These are phyloP conservation scores for Anniella stebbinsi DNA, from an alignment of 2,797 vertebrate genomes.

Conservation along the genomic window DNA sequence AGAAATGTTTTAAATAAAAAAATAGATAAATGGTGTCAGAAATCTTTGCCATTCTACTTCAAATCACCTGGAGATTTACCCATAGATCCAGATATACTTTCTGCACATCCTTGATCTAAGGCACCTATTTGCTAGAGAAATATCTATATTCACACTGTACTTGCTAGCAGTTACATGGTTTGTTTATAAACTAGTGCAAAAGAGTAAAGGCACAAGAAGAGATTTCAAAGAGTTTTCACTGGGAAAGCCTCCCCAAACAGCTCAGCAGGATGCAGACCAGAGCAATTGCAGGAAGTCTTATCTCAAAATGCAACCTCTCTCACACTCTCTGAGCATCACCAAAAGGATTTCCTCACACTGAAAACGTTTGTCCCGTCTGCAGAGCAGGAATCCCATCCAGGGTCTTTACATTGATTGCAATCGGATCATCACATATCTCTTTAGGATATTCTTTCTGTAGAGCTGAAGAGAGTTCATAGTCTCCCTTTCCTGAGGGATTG, in stretches of 20 bases:
- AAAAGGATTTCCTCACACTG: neutral
- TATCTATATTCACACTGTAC: too few species aligned
- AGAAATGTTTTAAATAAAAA: too few species aligned
- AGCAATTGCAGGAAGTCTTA: neutral
- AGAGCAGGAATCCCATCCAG: neutral
- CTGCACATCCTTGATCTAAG: too few species aligned
- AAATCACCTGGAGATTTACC: too few species aligned
- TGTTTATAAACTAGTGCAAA: neutral
- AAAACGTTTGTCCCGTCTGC: neutral
- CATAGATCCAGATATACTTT: too few species aligned
- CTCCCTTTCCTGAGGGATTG: conserved; percentile 49
- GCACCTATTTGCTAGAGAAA: too few species aligned
- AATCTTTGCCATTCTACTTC: too few species aligned
- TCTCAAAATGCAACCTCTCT: neutral
- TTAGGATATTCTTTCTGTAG: conserved; percentile 41
- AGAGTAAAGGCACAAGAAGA: neutral
- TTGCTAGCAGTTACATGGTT: neutral
- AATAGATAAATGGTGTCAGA: too few species aligned
- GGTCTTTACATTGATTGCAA: conserved; percentile 58
- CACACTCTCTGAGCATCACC: neutral
- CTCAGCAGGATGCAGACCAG: neutral
- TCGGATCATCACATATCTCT: conserved; percentile 60
- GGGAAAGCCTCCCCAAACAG: neutral
- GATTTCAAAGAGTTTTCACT: neutral
- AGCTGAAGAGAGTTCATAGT: conserved; percentile 57